Evolutionary conservation across 1,140 invertebrate genomes (phyloP), one percentile per base, ranked within the genome.

Genomic region (Hylyphantes graminicola): DNA sequence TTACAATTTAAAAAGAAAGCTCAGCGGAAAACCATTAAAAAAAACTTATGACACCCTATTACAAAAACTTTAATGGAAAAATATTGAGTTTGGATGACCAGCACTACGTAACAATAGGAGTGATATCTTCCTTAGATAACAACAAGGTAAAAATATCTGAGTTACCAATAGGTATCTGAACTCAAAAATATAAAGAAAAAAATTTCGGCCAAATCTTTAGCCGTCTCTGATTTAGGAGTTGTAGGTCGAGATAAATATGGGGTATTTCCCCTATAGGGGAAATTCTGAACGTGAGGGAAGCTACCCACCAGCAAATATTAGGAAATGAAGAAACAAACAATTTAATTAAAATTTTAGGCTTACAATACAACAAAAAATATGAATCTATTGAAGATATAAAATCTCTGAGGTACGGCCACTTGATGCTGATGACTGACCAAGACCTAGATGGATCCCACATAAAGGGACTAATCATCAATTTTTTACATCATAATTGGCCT

Each of bases 391-490:
- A 99, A 17, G 96, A 98, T 88, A 89, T 99, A 86, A 97, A 97
- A 89, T 94, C 94, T 0, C 92, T 99, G 9, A 92, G 98, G 72
- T 99, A 99, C 89, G 97, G 97, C 67, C 97, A 96, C 91, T 90
- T 99, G 11, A 99, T 99, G 98, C 99, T 99, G 79, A 99, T 99
- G 98, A 98, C 98, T 85, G 98, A 99, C 99, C 98, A 99, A 86
- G 89, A 92, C 89, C 91, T 95, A 91, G 98, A 99, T 89, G 98
- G 98, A 54, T 99, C 98, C 0, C 98, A 99, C 89, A 99, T 99
- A 86, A 99, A 99, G 92, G 98, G 97, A 57, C 91, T 99, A 0
- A 92, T 99, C 9, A 99, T 99, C 79, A 99, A 99, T 91, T 99
- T 99, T 87, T 95, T 99, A 86, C 98, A 99, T 90, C 95, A 97